These are phyloP conservation scores for Elaphurus davidianus DNA, from an alignment of 2,113 vertebrate genomes.

Conservation along the genomic window DNA sequence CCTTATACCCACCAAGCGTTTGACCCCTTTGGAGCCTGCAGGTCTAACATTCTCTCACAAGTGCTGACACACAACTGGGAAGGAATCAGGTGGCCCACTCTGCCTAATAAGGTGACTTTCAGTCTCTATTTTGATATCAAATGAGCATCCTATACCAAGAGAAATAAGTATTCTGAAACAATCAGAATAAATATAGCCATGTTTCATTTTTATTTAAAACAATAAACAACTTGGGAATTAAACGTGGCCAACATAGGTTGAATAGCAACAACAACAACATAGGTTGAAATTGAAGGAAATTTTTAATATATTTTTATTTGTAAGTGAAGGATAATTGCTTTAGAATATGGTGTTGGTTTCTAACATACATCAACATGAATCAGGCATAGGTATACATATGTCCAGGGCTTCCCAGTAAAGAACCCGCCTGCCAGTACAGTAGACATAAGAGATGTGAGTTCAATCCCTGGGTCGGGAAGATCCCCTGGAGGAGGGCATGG, in stretches of 20 bases:
- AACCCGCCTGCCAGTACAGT: neutral
- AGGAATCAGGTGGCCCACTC: slow-evolving; percentile 52
- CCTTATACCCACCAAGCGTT: neutral
- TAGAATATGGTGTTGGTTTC: neutral
- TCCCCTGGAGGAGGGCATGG: neutral
- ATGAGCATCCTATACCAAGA: neutral
- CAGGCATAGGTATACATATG: neutral
- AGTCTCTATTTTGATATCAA: neutral
- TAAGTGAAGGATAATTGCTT: neutral
- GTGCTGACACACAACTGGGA: neutral
- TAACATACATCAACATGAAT: neutral
- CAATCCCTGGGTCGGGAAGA: neutral
- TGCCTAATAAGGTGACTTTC: slow-evolving; percentile 48
- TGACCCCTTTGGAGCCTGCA: slow-evolving; percentile 23
- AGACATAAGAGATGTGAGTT: neutral
- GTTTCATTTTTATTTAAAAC: slow-evolving; percentile 38
- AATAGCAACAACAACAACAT: neutral
- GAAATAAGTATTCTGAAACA: slow-evolving; percentile 23
- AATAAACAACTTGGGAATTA: neutral
- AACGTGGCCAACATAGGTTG: neutral
- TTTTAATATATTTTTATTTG: neutral
- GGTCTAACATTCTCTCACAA: slow-evolving; percentile 8
- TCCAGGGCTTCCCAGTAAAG: neutral
- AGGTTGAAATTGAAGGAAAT: slow-evolving; percentile 8
- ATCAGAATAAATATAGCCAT: neutral